Base-by-base conservation (phyloP, 1,140 invertebrate genomes). In the Brachionus rotundiformis region DNA sequence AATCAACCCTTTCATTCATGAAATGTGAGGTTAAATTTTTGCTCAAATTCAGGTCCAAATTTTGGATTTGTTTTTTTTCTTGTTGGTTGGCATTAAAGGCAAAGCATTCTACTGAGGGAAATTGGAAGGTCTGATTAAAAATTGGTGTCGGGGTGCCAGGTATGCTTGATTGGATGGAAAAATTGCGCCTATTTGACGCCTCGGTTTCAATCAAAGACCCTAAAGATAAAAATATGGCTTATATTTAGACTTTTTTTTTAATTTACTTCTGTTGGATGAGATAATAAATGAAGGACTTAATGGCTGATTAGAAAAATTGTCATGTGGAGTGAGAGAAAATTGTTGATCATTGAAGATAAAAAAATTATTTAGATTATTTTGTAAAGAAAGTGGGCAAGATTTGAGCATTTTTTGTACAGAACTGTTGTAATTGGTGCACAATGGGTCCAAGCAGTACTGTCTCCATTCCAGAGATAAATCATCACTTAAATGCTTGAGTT, bases 1-100 rank as follows among this genome's bases (percentile, higher is more conserved):
- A 73, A 29, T 44, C 39, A 8, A 23, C 13, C 3, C 44, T 10
- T 41, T 73, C 39, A 41, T 19, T 71, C 65, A 71, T 71, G 11
- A 73, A 73, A 44, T 73, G 68, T 44, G 68, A 44, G 25, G 68
- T 73, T 41, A 73, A 73, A 44, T 73, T 73, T 73, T 73, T 73
- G 5, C 19, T 73, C 19, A 73, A 44, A 27, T 41, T 73, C n/a
- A 8, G 6, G n/a, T 73, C 68, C 11, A 44, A 44, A 23, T 73
- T 41, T 47, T 47, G 68, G 13, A 25, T 25, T 27, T n/a, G 16
- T 25, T 41, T 73, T 73, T 44, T 41, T 4, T 73, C 39, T 2
- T 44, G 39, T 31, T 33, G 47, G 10, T 54, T 54, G 47, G 19
- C 19, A 39, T 73, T 19, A 25, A 73, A 73, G 23, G 33, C 3